Evolutionary conservation across 2,113 vertebrate genomes (phyloP), one percentile per base, ranked within the genome.

Genomic region (Propithecus coquereli): DNA sequence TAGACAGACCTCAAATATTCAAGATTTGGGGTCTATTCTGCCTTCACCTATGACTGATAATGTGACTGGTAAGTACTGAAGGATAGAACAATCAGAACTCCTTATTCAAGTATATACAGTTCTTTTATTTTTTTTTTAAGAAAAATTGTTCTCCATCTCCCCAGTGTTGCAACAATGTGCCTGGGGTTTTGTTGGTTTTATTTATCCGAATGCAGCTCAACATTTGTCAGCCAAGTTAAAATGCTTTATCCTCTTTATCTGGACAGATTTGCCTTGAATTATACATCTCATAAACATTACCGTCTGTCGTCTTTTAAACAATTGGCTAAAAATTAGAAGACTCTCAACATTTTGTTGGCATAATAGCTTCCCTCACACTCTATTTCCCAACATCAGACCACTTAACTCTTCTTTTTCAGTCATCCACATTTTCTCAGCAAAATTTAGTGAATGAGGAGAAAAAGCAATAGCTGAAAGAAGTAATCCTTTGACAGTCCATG

Each of bases 231-330:
- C 94, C 94, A 98, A 98, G 98, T 98, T 97, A 98, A 98, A 97
- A 94, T 88, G 97, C 97, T 98, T 98, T 98, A 98, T 96, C 94
- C 98, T 97, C 85, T 97, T 96, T 98, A 98, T 98, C 91, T 95
- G 97, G 97, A 98, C 98, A 98, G 97, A 98, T 98, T 98, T 98
- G 71, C 97, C 98, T 97, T 98, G 98, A 98, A 98, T 98, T 98
- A 98, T 98, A 97, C 96, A 98, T 98, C 98, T 98, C 96, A 97
- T 98, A 98, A 98, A 97, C 96, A 98, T 97, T 93, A 95, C 97
- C 57, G 65, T 98, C 98, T 98, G 98, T 97, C 96, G 80, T 97
- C 98, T 98, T 98, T 98, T 95, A 97, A 98, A 98, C 97, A 98
- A 98, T 97, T 98, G 98, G 95, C 96, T 98, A 98, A 98, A 98